A percentile compares a stretch with the other conserved stretches of the same genome.
phyloP scores from a whole-genome alignment of 1,140 invertebrate genomes.

The Atta texana region DNA sequence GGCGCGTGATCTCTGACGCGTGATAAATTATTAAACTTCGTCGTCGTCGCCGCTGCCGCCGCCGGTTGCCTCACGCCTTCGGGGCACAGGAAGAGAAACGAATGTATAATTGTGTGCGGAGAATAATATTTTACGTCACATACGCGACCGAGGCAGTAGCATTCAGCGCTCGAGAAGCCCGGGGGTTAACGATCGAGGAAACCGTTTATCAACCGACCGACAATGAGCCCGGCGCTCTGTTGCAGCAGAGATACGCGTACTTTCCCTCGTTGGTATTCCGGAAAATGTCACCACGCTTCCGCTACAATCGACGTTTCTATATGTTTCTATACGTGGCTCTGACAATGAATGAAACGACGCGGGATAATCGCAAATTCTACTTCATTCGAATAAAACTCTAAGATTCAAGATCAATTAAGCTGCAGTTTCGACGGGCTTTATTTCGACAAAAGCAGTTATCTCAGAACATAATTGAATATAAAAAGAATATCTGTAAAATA shows the following conservation, averaged over 20 bases:
- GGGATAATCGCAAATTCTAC: not conserved
- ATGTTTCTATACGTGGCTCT: not conserved
- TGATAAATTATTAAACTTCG: conserved; percentile 51
- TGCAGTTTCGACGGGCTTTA: not conserved
- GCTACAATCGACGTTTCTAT: conserved; percentile 11
- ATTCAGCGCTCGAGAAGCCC: conserved; percentile 4
- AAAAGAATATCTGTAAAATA: not conserved
- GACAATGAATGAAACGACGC: not conserved
- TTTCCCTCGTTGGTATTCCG: conserved; percentile 57
- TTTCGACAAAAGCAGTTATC: not conserved
- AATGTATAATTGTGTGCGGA: conserved; percentile 37
- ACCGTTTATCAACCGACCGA: conserved; percentile 49
- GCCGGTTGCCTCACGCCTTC: conserved; percentile 36
- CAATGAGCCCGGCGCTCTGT: conserved; percentile 25
- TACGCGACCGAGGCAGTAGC: not conserved
- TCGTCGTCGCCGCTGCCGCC: conserved; percentile 9
- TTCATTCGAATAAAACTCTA: not conserved
- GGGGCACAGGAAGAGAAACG: conserved; percentile 48
- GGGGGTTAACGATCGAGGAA: conserved; percentile 59
- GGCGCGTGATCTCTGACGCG: conserved; percentile 27
- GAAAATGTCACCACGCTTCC: conserved; percentile 56
- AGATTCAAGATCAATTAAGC: not conserved
- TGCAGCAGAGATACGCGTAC: conserved; percentile 24
- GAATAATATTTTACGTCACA: conserved; percentile 56
- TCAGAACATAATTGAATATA: not conserved